These are phyloP conservation scores for Pissodes strobi DNA, from an alignment of 1,140 invertebrate genomes.

Conservation along the genomic window DNA sequence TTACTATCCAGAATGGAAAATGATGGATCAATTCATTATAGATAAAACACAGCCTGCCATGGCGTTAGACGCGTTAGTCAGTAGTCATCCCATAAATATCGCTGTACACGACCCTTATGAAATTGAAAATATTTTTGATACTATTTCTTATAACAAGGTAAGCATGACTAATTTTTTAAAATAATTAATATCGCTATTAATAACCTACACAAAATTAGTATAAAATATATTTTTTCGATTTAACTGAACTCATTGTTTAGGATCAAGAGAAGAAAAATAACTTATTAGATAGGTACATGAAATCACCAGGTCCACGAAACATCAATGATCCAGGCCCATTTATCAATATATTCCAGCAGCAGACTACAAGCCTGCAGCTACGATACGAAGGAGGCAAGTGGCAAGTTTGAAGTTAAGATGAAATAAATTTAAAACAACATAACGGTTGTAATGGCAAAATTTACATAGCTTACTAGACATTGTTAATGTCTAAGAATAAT, in stretches of 20 bases:
- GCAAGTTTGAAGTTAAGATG: no score
- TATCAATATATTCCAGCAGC: no score
- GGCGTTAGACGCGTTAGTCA: slow-evolving; percentile 72
- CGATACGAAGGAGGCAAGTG: no score
- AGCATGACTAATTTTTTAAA: no score
- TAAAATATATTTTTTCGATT: neutral
- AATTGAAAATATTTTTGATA: slow-evolving; percentile 87
- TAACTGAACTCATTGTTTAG: neutral
- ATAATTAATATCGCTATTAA: neutral
- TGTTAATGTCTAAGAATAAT: no score
- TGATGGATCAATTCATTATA: slow-evolving; percentile 79
- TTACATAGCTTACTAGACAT: no score
- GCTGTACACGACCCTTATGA: slow-evolving; percentile 78
- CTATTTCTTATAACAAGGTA: slow-evolving; percentile 85
- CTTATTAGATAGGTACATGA: no score
- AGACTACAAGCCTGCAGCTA: no score
- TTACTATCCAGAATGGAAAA: slow-evolving; percentile 69
- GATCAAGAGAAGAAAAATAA: neutral
- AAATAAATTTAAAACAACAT: no score
- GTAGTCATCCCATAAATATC: slow-evolving; percentile 83
- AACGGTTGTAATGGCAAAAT: no score
- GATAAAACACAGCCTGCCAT: slow-evolving; percentile 74
- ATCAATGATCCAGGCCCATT: no score
- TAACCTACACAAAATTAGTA: neutral
- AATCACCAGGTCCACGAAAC: no score